A percentile compares a stretch with the other conserved stretches of the same genome.
Conservation (phyloP, 2,797 vertebrate genomes). For the Tokudaia tokunoshimensis region DNA sequence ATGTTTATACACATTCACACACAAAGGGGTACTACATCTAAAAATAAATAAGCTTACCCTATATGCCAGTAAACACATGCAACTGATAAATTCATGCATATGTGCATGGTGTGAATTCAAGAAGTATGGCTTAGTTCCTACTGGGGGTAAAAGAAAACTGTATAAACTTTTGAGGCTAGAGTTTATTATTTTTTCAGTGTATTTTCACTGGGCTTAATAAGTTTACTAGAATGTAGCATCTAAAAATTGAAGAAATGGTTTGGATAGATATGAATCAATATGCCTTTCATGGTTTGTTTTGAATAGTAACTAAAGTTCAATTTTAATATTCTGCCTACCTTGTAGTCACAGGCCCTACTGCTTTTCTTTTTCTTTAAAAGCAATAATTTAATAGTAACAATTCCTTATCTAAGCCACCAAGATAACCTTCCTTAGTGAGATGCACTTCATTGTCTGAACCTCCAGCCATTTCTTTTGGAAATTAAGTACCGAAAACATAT, state of each 20-base stretch:
- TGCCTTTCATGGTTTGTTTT: not conserved
- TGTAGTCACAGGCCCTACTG: conserved; percentile 39
- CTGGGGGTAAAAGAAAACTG: conserved; percentile 21
- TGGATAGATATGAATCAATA: conserved; percentile 64
- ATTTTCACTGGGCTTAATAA: conserved; percentile 53
- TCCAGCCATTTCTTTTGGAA: not conserved
- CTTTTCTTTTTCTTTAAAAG: conserved; percentile 43
- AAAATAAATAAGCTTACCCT: conserved; percentile 64
- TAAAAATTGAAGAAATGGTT: conserved; percentile 67
- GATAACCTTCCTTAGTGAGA: not conserved
- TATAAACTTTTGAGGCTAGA: conserved; percentile 37
- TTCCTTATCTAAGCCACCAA: not conserved
- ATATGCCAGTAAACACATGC: conserved; percentile 53
- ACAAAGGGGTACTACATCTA: conserved; percentile 57
- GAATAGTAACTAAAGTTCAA: conserved; percentile 65
- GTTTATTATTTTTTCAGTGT: conserved; percentile 73
- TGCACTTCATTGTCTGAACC: not conserved
- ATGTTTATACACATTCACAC: conserved; percentile 55
- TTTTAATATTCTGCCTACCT: conserved; percentile 14
- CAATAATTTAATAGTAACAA: conserved; percentile 24
- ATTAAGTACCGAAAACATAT: conserved; percentile 12
- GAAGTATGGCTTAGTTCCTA: conserved; percentile 48
- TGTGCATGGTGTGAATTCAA: conserved; percentile 21
- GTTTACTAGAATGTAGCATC: conserved; percentile 54
- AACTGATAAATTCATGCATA: conserved; percentile 11